phyloP scores from a whole-genome alignment of 2,797 vertebrate species.

The Lerista edwardsae region DNA sequence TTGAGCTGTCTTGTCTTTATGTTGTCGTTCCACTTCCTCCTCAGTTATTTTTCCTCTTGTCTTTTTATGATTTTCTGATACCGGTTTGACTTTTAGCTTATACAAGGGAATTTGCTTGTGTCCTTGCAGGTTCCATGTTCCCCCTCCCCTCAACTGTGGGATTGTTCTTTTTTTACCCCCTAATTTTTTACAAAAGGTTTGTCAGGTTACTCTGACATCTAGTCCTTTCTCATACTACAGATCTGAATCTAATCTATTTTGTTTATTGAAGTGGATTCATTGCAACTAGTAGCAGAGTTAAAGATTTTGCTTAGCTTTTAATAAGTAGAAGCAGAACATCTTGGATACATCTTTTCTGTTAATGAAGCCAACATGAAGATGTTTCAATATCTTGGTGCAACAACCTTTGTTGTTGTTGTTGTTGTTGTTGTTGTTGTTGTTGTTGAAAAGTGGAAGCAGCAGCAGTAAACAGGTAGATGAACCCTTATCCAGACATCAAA shows the following conservation, averaged over 20 bases:
- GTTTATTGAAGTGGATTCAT: not conserved
- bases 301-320: too few relatives aligned
- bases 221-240: not conserved
- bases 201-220: not conserved
- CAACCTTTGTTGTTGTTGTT: too few relatives aligned
- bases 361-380: too few relatives aligned
- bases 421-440: too few relatives aligned
- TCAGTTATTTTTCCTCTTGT: conserved; percentile 7
- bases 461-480: too few relatives aligned
- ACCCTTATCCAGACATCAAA: too few relatives aligned
- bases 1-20: conserved; percentile 48
- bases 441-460: too few relatives aligned
- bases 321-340: not conserved
- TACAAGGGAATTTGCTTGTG: conserved; percentile 43
- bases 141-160: conserved; percentile 43
- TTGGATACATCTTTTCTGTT: not conserved
- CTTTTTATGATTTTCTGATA: conserved; percentile 25
- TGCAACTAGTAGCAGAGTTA: too few relatives aligned
- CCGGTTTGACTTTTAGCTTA: conserved; percentile 43
- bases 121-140: conserved; percentile 36
- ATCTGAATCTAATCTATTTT: not conserved
- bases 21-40: conserved; percentile 40
- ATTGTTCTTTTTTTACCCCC: not conserved
- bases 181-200: conserved; percentile 18
- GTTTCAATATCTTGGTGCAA: too few relatives aligned